Conservation (phyloP, 2,113 vertebrate genomes). For the Cariama cristata region DNA sequence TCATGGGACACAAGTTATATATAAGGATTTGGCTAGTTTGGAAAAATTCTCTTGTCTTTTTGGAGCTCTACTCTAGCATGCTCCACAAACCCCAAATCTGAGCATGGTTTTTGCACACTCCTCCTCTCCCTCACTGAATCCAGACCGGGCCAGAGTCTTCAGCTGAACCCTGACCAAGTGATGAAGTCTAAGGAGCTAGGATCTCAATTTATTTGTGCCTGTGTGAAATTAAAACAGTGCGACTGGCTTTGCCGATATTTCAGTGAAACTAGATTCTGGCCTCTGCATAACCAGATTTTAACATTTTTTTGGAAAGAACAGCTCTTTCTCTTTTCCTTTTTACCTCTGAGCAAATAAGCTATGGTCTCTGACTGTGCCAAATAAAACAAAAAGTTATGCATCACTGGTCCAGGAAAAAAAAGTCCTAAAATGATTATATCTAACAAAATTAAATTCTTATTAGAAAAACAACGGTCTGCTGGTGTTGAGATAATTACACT, state of each 20-base stretch:
- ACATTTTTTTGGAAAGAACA: background rate
- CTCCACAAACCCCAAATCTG: background rate
- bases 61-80: background rate
- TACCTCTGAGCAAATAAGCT: background rate
- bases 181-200: background rate
- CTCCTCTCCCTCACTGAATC: background rate
- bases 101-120: background rate
- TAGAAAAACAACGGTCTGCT: conserved; percentile 50
- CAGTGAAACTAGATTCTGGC: background rate
- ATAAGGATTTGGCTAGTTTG: background rate
- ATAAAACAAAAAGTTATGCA: conserved; percentile 29
- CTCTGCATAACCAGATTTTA: background rate
- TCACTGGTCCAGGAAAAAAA: background rate
- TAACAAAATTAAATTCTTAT: conserved; percentile 64
- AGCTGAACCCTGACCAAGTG: background rate
- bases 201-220: background rate
- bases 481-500: conserved; percentile 51
- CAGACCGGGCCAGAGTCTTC: background rate
- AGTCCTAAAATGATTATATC: conserved; percentile 39
- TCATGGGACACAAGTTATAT: background rate
- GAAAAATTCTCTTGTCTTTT: background rate
- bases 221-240: background rate
- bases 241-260: background rate
- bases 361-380: background rate
- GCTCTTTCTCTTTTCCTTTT: background rate